phyloP scores from a whole-genome alignment of 2,113 vertebrate species.

The Penelope pileata region DNA sequence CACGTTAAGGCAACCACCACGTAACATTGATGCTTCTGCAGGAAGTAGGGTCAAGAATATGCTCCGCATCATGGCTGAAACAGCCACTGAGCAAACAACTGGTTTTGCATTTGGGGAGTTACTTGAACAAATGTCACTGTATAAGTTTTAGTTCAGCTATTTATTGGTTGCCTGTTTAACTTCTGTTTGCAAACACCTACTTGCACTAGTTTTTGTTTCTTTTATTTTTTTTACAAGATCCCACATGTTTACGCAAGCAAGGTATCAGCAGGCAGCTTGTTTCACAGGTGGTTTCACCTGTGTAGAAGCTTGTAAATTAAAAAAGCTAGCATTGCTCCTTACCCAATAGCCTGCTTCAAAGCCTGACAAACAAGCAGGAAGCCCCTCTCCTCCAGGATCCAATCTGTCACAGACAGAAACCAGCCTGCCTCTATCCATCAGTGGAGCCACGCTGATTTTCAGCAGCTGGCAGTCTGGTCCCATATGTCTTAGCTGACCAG shows the following conservation, averaged over 20 bases:
- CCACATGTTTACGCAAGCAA: background rate
- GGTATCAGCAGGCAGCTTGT: background rate
- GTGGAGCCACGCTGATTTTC: background rate
- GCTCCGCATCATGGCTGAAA: background rate
- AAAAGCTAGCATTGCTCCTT: background rate
- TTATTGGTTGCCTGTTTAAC: background rate
- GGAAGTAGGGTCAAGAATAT: background rate
- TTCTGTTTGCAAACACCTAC: background rate
- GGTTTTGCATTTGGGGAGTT: background rate
- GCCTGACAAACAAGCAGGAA: background rate
- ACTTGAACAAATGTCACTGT: background rate
- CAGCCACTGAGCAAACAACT: background rate
- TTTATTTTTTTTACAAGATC: background rate
- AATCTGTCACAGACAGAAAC: background rate
- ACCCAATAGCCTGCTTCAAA: background rate
- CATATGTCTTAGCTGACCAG: slow-evolving; percentile 26
- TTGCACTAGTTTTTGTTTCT: background rate
- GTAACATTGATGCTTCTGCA: background rate
- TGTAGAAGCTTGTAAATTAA: background rate
- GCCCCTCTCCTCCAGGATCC: background rate
- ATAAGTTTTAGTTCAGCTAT: background rate
- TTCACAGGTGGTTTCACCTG: slow-evolving; percentile 41
- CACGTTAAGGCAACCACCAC: background rate
- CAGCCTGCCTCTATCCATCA: slow-evolving; percentile 40
- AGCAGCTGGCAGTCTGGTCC: slow-evolving; percentile 48